Conservation (phyloP, 1,140 invertebrate species). For the Zeugodacus cucurbitae region DNA sequence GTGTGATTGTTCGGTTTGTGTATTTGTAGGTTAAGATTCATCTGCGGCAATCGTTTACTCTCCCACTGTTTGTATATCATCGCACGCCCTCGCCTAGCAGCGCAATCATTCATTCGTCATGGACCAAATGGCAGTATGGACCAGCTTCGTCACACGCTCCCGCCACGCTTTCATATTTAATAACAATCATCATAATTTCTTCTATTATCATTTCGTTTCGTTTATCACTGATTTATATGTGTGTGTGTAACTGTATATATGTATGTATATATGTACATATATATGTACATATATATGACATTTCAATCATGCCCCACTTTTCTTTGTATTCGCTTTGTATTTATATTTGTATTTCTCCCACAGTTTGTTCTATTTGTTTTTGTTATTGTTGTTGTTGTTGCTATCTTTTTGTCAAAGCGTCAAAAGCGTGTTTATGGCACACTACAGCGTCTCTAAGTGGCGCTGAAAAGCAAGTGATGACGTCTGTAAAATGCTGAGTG, state of each 20-base stretch:
- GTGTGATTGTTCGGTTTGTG: not conserved
- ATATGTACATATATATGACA: not conserved
- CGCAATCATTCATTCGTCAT: not conserved
- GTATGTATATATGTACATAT: not conserved
- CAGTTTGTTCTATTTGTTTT: not conserved
- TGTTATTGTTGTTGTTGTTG: not conserved
- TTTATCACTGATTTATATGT: not conserved
- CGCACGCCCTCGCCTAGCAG: not conserved
- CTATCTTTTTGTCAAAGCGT: not conserved
- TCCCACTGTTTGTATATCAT: not conserved
- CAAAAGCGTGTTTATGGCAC: not conserved
- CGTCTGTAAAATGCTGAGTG: conserved; percentile 18
- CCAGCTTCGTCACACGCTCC: not conserved
- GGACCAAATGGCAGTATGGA: not conserved
- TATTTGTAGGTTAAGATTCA: not conserved
- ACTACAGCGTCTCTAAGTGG: not conserved
- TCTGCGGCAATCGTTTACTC: not conserved
- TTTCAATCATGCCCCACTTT: conserved; percentile 24
- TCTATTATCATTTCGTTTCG: conserved; percentile 5
- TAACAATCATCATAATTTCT: conserved; percentile 25
- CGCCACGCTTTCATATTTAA: not conserved
- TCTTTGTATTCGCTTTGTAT: not conserved
- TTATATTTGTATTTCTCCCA: not conserved
- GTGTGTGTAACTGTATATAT: not conserved
- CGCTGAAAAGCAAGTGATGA: not conserved